These are phyloP conservation scores for Phalera bucephala DNA, from an alignment of 2,888 invertebrate species.

Conservation along the genomic window DNA sequence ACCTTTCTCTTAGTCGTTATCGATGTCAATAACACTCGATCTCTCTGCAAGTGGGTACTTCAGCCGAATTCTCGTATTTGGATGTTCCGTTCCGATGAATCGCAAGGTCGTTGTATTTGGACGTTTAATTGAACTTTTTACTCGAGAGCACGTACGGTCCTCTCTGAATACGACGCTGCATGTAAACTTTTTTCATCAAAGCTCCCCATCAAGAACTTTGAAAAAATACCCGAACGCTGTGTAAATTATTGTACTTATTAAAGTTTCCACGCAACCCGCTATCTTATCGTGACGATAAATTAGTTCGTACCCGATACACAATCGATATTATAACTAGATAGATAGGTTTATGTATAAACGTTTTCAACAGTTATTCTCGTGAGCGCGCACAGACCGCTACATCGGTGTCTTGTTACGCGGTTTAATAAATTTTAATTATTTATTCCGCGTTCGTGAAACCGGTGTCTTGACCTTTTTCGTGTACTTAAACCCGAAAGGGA, in stretches of 20 bases:
- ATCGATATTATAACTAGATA: no score
- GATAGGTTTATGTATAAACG: slow-evolving; percentile 47
- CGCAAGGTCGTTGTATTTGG: slow-evolving; percentile 45
- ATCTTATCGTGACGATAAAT: slow-evolving; percentile 79
- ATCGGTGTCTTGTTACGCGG: slow-evolving; percentile 38
- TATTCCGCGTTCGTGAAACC: slow-evolving; percentile 29
- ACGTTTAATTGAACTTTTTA: slow-evolving; percentile 28
- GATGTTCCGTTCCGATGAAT: slow-evolving; percentile 29
- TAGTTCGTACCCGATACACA: slow-evolving; percentile 68
- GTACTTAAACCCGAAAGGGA: no score
- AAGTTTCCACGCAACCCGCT: slow-evolving; percentile 23
- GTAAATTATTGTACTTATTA: no score
- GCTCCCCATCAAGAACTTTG: no score
- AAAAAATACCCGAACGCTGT: no score
- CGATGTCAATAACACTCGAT: slow-evolving; percentile 48
- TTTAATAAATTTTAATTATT: slow-evolving; percentile 38
- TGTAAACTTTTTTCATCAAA: slow-evolving; percentile 4
- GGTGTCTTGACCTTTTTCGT: slow-evolving; percentile 18
- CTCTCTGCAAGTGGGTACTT: slow-evolving; percentile 31
- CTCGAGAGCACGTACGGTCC: no score
- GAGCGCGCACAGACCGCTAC: slow-evolving; percentile 61
- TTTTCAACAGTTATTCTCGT: slow-evolving; percentile 68
- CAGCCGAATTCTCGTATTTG: slow-evolving; percentile 21
- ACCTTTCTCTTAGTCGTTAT: slow-evolving; percentile 48
- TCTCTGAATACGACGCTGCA: no score